Conservation (phyloP, 2,888 invertebrate genomes). For the Phalangium opilio region DNA sequence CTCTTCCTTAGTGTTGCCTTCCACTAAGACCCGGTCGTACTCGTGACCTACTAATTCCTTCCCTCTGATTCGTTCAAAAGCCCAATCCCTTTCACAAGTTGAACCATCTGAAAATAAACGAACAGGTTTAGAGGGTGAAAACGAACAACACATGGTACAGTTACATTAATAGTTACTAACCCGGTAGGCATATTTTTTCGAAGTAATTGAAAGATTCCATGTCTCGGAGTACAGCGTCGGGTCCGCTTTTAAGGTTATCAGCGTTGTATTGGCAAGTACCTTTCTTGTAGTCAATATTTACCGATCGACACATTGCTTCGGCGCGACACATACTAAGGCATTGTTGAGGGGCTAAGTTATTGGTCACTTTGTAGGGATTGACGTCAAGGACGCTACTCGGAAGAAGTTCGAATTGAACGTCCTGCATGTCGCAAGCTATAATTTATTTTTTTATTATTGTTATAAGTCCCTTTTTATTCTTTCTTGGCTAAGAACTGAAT, state of each 20-base stretch:
- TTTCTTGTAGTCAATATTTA: conserved; percentile 15
- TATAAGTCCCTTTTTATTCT: too few species aligned
- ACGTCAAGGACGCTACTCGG: conserved; percentile 9
- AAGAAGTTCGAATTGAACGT: conserved; percentile 16
- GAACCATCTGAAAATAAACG: neutral
- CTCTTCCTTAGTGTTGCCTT: conserved; percentile 16
- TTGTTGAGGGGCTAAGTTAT: conserved; percentile 11
- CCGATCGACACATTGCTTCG: conserved; percentile 12
- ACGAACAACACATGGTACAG: neutral
- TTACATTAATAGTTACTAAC: conserved; percentile 9
- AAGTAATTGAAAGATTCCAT: conserved; percentile 24
- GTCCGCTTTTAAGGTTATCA: conserved; percentile 5
- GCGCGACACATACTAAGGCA: conserved; percentile 13
- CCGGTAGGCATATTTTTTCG: conserved; percentile 31
- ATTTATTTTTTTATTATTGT: neutral
- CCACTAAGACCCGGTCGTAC: conserved; percentile 11
- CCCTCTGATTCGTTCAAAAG: conserved; percentile 29
- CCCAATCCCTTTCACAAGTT: conserved; percentile 17
- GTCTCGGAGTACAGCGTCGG: conserved; percentile 6
- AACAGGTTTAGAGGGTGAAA: neutral
- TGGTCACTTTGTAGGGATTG: conserved; percentile 9
- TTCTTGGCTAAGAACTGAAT: too few species aligned
- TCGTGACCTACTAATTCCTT: conserved; percentile 15
- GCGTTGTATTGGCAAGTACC: conserved; percentile 13
- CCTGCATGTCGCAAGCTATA: conserved; percentile 13